phyloP scores from a whole-genome alignment of 2,888 invertebrate genomes.

The Nysson spinosus region DNA sequence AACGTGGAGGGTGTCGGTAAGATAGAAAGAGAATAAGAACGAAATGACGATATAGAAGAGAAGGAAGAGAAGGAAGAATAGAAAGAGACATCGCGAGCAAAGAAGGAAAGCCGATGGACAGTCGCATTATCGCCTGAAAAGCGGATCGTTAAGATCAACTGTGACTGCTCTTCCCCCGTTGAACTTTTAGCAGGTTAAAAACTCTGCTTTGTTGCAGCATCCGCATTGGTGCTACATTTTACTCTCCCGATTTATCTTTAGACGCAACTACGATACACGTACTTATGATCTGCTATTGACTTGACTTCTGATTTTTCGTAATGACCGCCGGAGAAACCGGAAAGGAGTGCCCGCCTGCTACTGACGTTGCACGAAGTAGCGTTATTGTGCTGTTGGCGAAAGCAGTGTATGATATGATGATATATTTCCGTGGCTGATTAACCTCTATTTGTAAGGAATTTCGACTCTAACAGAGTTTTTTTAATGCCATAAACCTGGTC shows the following conservation, averaged over 20 bases:
- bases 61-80: neutral
- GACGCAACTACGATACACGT: neutral
- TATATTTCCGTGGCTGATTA: no score
- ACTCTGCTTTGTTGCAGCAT: conserved; percentile 11
- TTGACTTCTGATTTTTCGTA: conserved; percentile 15
- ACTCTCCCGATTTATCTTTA: conserved; percentile 19
- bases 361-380: no score
- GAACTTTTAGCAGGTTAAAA: conserved; percentile 12
- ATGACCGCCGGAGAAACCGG: neutral
- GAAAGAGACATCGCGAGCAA: neutral
- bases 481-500: no score
- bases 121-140: conserved; percentile 21
- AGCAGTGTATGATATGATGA: no score
- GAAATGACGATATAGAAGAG: neutral
- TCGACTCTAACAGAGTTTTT: no score
- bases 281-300: conserved; percentile 6
- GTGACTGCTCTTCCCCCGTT: conserved; percentile 12
- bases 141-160: conserved; percentile 31
- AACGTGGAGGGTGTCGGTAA: neutral
- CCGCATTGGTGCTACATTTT: conserved; percentile 14
- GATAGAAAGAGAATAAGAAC: neutral
- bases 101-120: neutral
- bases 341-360: neutral
- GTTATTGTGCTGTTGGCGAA: no score
- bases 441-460: no score